These are phyloP conservation scores for Microcebus jonahi DNA, from an alignment of 2,113 vertebrate genomes.

Conservation along the genomic window DNA sequence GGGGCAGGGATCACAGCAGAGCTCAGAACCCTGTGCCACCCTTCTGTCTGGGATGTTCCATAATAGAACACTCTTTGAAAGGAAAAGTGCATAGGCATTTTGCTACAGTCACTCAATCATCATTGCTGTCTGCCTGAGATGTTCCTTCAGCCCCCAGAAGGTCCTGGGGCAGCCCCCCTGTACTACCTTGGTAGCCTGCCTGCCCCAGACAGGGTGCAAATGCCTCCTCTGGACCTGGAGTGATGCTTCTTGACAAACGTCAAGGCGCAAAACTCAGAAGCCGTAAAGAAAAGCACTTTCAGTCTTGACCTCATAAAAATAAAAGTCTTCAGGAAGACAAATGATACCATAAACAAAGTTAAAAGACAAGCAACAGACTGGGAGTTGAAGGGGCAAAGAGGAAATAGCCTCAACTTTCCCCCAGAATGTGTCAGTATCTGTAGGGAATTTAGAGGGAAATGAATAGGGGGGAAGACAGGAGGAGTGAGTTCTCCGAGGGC, in stretches of 20 bases:
- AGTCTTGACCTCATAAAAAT: slow-evolving; percentile 19
- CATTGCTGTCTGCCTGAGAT: background rate
- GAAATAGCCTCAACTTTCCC: background rate
- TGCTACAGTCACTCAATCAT: background rate
- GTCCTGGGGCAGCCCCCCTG: background rate
- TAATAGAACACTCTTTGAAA: background rate
- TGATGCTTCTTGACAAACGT: background rate
- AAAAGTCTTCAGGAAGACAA: background rate
- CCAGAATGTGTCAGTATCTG: background rate
- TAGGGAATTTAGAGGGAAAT: background rate
- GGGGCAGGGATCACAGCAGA: background rate
- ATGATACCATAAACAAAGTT: background rate
- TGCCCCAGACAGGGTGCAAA: background rate
- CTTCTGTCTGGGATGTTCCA: background rate
- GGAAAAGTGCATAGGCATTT: background rate
- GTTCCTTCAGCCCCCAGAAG: background rate
- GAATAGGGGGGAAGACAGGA: background rate
- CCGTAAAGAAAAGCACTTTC: background rate
- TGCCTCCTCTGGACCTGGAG: background rate
- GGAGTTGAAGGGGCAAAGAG: background rate
- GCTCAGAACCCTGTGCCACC: background rate
- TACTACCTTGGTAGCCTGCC: background rate
- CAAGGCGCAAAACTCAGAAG: background rate
- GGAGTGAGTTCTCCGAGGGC: background rate
- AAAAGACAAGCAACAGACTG: background rate